These are phyloP conservation scores for Epicampocera succincta DNA, from an alignment of 2,888 invertebrate genomes.

Conservation along the genomic window DNA sequence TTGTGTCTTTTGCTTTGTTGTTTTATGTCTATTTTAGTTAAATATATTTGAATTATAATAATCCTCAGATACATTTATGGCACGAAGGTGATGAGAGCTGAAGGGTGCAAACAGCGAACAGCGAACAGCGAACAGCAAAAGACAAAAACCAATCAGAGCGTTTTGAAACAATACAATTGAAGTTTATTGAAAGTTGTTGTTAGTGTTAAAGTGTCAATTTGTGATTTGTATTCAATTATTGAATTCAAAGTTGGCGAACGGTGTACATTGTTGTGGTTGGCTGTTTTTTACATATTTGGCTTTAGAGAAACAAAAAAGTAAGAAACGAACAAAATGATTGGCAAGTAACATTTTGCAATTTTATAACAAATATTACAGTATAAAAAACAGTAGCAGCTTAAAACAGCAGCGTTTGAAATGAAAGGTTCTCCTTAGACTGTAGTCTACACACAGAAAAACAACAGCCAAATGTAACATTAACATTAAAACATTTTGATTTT, in stretches of 20 bases:
- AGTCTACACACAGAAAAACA: neutral
- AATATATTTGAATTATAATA: conserved; percentile 42
- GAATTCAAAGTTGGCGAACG: conserved; percentile 19
- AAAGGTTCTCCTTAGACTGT: conserved; percentile 26
- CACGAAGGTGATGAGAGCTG: neutral
- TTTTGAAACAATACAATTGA: conserved; percentile 45
- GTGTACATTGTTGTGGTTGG: conserved; percentile 28
- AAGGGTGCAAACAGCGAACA: conserved; percentile 21
- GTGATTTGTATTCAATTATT: conserved; percentile 69
- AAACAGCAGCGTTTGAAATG: conserved; percentile 18
- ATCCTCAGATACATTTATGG: conserved; percentile 26
- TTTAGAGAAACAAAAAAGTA: conserved; percentile 1
- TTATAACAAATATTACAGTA: conserved; percentile 1
- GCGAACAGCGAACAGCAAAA: no score
- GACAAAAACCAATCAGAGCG: conserved; percentile 1
- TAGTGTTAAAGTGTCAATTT: conserved; percentile 66
- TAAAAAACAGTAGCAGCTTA: neutral
- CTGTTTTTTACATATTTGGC: conserved; percentile 49
- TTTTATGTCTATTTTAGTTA: conserved; percentile 12
- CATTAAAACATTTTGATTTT: no score
- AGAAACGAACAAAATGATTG: conserved; percentile 43
- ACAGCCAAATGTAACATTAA: no score
- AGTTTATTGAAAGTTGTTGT: conserved; percentile 52
- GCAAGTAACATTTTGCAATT: conserved; percentile 53
- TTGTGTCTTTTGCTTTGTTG: neutral